These are phyloP conservation scores for Sesamia nonagrioides DNA, from an alignment of 1,140 invertebrate genomes.

Conservation along the genomic window DNA sequence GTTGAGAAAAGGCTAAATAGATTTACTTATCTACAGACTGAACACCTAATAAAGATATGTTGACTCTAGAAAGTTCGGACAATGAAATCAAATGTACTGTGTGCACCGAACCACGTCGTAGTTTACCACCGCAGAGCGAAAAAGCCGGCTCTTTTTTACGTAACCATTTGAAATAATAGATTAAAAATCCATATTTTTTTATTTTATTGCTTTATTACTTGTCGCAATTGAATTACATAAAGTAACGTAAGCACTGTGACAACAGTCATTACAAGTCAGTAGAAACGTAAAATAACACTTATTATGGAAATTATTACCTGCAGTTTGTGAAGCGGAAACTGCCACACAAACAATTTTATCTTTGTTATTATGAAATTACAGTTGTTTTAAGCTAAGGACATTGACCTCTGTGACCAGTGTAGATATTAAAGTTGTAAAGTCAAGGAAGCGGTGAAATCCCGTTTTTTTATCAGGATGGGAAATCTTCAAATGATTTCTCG, in stretches of 20 bases:
- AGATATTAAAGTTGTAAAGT: neutral
- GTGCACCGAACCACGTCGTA: neutral
- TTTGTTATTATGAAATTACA: neutral
- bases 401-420: neutral
- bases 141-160: neutral
- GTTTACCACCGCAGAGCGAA: neutral
- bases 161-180: neutral
- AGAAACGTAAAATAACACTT: neutral
- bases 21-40: too few relatives aligned
- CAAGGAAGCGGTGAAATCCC: too few relatives aligned
- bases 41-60: too few relatives aligned
- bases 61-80: neutral
- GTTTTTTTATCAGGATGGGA: too few relatives aligned
- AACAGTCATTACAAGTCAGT: slow-evolving; percentile 1
- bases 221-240: slow-evolving; percentile 6
- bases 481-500: too few relatives aligned
- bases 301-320: neutral
- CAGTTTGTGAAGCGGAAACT: slow-evolving; percentile 10
- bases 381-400: neutral
- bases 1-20: too few relatives aligned
- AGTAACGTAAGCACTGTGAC: neutral
- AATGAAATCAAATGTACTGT: too few relatives aligned
- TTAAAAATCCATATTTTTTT: neutral
- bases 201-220: slow-evolving; percentile 5
- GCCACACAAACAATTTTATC: neutral